Percentiles rank a stretch among this genome's conserved stretches.
phyloP scores from a whole-genome alignment of 2,888 invertebrate species.

The Antheraea yamamai region DNA sequence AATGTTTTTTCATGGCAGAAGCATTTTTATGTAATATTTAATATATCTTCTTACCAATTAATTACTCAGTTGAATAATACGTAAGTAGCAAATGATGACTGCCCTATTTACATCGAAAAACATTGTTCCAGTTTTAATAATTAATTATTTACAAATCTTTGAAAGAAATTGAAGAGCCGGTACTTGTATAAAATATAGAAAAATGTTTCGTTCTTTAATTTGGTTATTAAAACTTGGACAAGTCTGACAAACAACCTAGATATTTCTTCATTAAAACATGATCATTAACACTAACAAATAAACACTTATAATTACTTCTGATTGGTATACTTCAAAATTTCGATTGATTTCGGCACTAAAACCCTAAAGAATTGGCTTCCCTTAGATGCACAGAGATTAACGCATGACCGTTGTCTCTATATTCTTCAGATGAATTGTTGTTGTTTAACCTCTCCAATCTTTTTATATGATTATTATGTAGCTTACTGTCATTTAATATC shows the following conservation, averaged over 20 bases:
- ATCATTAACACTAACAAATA: constrained; percentile 16
- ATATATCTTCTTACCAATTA: no score
- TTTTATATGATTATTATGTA: constrained; percentile 48
- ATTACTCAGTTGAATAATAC: no score
- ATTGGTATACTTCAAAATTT: constrained; percentile 50
- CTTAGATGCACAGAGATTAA: constrained; percentile 63
- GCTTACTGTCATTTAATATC: constrained; percentile 54
- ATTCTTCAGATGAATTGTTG: constrained; percentile 23
- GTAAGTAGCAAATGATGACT: background rate
- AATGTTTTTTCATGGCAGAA: background rate
- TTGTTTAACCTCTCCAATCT: constrained; percentile 39
- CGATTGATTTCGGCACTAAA: constrained; percentile 44
- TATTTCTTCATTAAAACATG: constrained; percentile 4
- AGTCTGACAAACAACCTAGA: constrained; percentile 33
- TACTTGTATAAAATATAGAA: background rate
- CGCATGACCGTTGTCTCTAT: constrained; percentile 47
- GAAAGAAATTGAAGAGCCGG: background rate
- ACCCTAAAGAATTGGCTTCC: constrained; percentile 73
- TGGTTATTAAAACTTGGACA: constrained; percentile 18
- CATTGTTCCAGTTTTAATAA: constrained; percentile 1
- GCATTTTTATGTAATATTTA: background rate
- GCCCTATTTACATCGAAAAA: background rate
- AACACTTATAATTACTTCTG: constrained; percentile 20
- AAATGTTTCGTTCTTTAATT: background rate
- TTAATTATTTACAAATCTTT: background rate